A percentile compares a stretch with the other conserved stretches of the same genome.
Evolutionary conservation across 2,888 invertebrate species (phyloP).

Genomic region (Anthrax anthrax): DNA sequence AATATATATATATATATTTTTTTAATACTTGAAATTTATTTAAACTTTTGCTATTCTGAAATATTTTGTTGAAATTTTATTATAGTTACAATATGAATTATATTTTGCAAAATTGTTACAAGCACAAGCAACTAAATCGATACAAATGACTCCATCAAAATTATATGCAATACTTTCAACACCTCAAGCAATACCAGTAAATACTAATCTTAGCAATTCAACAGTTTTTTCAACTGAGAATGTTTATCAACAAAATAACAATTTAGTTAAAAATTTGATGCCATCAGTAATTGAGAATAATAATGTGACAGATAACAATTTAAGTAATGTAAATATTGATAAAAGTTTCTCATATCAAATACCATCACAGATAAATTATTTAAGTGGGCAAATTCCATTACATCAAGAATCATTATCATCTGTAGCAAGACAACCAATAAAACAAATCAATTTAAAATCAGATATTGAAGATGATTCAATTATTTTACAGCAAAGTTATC

Average conservation of each 20-base stretch:
- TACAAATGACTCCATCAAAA: conserved; percentile 15
- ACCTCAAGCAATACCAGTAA: not conserved
- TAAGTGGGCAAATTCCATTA: conserved; percentile 8
- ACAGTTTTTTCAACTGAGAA: not conserved
- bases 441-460: conserved; percentile 9
- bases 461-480: conserved; percentile 6
- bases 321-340: not conserved
- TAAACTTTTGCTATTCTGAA: no score
- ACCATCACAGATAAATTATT: conserved; percentile 4
- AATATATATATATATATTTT: no score
- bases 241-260: conserved; percentile 2
- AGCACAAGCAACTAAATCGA: conserved; percentile 24
- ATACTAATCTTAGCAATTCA: no score
- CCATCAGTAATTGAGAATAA: conserved; percentile 1
- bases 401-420: conserved; percentile 3
- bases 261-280: conserved; percentile 1
- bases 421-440: not conserved
- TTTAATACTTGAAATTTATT: no score
- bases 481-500: conserved; percentile 4
- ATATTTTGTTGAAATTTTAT: not conserved
- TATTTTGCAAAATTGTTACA: conserved; percentile 32
- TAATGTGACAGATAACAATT: not conserved
- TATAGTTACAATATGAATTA: conserved; percentile 30
- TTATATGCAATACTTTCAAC: not conserved
- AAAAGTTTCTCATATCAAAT: conserved; percentile 8